Percentiles rank a stretch among this genome's conserved stretches.
These are phyloP conservation scores for Epizoanthus fatuus DNA, from an alignment of 92 coral and sea anemone genomes.

Conservation along the genomic window DNA sequence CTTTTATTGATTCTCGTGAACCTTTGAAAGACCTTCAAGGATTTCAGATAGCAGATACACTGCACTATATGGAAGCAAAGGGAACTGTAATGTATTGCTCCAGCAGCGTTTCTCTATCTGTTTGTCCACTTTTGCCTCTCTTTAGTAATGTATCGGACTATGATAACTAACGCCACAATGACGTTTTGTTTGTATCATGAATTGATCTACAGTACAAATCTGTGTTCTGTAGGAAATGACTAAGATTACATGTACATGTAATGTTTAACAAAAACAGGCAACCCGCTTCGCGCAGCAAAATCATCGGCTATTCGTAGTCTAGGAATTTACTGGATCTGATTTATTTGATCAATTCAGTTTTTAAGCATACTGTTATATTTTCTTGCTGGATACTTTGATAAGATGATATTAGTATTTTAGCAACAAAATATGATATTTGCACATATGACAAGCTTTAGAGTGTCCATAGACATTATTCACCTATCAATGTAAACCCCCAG, in stretches of 20 bases:
- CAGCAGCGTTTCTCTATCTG: neutral
- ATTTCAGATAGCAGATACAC: neutral
- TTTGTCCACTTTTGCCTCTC: neutral
- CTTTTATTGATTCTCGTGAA: neutral
- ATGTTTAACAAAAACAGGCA: too few relatives aligned
- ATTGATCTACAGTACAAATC: too few relatives aligned
- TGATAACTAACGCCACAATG: neutral
- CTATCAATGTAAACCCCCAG: neutral
- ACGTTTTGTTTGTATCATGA: too few relatives aligned
- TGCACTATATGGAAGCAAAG: conserved; percentile 13
- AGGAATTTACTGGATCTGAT: neutral
- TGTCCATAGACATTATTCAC: neutral
- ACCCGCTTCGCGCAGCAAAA: too few relatives aligned
- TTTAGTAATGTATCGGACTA: neutral
- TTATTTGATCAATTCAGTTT: neutral
- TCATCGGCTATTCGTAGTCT: too few relatives aligned
- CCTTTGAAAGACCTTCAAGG: neutral
- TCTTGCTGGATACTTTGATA: neutral
- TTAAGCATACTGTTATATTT: neutral
- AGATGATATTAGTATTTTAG: neutral
- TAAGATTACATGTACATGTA: too few relatives aligned
- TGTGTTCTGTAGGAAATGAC: too few relatives aligned
- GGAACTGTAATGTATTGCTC: neutral
- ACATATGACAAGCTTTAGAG: neutral
- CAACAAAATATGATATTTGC: too few relatives aligned